These are phyloP conservation scores for Paedocypris micromegethes DNA, from an alignment of 2,797 vertebrate genomes.

Conservation along the genomic window DNA sequence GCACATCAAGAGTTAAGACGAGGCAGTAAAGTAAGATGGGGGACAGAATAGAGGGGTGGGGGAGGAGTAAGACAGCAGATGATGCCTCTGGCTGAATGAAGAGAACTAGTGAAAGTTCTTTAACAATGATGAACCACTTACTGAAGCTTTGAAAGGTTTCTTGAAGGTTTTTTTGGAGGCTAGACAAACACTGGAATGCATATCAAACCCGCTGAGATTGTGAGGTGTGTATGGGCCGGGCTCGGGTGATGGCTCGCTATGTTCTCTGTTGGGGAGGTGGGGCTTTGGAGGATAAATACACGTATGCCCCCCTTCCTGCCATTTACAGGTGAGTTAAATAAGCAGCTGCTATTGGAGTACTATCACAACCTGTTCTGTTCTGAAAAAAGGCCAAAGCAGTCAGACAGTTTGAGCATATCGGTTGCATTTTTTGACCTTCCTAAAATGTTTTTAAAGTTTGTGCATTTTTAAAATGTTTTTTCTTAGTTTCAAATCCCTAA, in stretches of 20 bases:
- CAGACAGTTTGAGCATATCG: too few relatives aligned
- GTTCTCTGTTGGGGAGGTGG: constrained; percentile 71
- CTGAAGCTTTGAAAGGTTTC: too few relatives aligned
- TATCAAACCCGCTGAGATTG: constrained; percentile 25
- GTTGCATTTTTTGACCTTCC: too few relatives aligned
- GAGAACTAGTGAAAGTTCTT: constrained; percentile 10
- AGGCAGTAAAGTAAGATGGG: background rate
- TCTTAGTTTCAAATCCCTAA: too few relatives aligned
- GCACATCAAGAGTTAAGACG: constrained; percentile 7
- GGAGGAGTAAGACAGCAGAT: constrained; percentile 1
- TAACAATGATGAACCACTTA: too few relatives aligned
- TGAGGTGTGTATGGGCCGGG: constrained; percentile 43
- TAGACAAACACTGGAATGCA: constrained; percentile 32
- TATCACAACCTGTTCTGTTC: too few relatives aligned
- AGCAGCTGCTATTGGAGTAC: too few relatives aligned
- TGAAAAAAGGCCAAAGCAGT: too few relatives aligned
- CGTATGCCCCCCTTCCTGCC: constrained; percentile 60
- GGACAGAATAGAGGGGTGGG: constrained; percentile 3
- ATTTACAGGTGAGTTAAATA: constrained; percentile 65
- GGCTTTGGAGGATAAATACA: constrained; percentile 64
- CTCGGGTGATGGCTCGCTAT: constrained; percentile 57
- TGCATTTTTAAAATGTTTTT: too few relatives aligned
- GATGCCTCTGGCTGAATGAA: background rate
- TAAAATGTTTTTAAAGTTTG: too few relatives aligned
- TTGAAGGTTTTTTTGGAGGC: constrained; percentile 1